Base-by-base conservation (phyloP, 2,888 invertebrate species). In the Proisotoma minuta region DNA sequence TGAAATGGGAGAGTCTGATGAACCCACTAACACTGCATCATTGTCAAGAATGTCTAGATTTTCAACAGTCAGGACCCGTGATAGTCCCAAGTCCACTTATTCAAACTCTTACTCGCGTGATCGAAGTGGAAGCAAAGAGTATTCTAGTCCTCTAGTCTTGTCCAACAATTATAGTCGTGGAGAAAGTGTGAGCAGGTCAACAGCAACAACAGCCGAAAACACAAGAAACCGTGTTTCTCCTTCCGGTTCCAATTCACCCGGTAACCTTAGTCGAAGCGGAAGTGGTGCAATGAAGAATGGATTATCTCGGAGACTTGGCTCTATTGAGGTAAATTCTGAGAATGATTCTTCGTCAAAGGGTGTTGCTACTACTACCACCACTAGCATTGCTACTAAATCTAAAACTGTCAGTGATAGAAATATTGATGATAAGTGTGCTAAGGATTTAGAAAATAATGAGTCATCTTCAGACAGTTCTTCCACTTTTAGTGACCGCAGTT, bases 361-460 rank as follows among this genome's bases (percentile, higher is more conserved):
- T 65, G 65, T 62, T 59, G 47, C 27, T 51, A 57, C 54, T 61
- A 65, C 63, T 62, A 65, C 53, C 61, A 65, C 62, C 57, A 60
- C 61, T 57, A 61, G 59, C 57, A 63, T 48, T 51, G 58, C 64
- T 60, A 59, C 58, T 53, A 52, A 40, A 59, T 48, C 49, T 59
- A 53, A 52, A 48, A 59, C 59, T 59, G 61, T 53, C 57, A 51
- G 53, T 57, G 60, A 52, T 28, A 59, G 61, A 47, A 57, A 60
- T 59, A 28, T 57, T 64, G 59, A 56, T 59, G 57, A 60, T 50
- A 50, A 62, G 66, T 61, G 60, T 63, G 59, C 28, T 65, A 70
- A 68, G 62, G 70, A 70, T 57, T 57, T 71, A 63, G 71, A 71
- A 27, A 70, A 68, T 63, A 68, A 70, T 66, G 67, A 70, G 49